These are phyloP conservation scores for Nothoprocta pentlandii DNA, from an alignment of 2,113 vertebrate genomes.

Conservation along the genomic window DNA sequence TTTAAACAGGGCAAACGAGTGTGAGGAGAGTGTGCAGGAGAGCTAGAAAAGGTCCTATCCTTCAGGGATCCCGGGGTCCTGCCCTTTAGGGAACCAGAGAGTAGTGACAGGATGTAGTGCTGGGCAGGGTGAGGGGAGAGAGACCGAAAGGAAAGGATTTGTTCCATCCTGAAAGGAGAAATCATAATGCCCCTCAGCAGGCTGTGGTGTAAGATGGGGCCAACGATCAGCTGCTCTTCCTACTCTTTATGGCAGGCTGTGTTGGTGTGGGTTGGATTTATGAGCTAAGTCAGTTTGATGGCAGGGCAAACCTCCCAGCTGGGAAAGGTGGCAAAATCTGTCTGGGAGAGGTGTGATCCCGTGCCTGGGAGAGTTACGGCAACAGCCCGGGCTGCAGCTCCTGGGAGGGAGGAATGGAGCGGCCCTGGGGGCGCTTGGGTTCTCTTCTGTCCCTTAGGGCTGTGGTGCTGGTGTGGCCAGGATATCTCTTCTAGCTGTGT, in stretches of 20 bases:
- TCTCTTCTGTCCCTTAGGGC: background rate
- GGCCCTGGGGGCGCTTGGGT: rapidly evolving
- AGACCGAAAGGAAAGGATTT: background rate
- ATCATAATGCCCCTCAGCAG: background rate
- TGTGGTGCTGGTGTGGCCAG: rapidly evolving
- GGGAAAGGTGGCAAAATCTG: background rate
- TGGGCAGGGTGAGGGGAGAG: background rate
- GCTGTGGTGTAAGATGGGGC: background rate
- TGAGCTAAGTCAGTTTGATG: background rate
- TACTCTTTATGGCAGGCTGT: background rate
- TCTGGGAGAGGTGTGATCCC: no score
- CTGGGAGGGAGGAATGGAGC: background rate
- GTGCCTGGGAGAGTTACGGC: background rate
- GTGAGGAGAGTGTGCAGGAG: background rate
- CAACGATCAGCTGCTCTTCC: rapidly evolving
- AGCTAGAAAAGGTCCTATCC: background rate
- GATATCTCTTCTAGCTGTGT: background rate
- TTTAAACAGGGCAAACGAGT: background rate
- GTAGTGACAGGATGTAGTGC: background rate
- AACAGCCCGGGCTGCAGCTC: background rate
- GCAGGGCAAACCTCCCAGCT: background rate
- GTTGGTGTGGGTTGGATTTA: background rate
- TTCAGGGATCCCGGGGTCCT: no score
- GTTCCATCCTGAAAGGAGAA: background rate
- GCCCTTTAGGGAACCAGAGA: background rate